These are phyloP conservation scores for Darevskia nairensis DNA, from an alignment of 2,797 vertebrate genomes.

Conservation along the genomic window DNA sequence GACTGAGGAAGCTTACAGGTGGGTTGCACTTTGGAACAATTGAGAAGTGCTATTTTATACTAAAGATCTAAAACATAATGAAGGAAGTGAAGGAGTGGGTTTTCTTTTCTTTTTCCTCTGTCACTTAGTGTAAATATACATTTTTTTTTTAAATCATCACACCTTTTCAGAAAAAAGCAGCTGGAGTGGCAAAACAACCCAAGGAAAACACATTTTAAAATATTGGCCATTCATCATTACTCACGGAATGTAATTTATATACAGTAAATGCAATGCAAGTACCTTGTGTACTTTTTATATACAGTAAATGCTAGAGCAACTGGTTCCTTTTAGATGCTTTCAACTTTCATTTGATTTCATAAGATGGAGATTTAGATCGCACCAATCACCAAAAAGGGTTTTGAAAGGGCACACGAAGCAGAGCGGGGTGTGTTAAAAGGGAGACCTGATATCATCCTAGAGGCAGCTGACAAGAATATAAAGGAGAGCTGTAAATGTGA, in stretches of 20 bases:
- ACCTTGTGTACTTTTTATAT: background rate
- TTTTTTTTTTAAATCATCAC: conserved; percentile 47
- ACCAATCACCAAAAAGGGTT: background rate
- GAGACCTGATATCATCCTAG: no score
- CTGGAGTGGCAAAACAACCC: conserved; percentile 45
- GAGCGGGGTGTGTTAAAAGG: background rate
- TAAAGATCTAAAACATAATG: conserved; percentile 30
- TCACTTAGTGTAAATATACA: conserved; percentile 48
- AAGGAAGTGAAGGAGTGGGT: conserved; percentile 13
- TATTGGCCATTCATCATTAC: background rate
- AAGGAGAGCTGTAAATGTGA: background rate
- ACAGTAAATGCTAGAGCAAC: background rate
- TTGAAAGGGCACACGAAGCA: background rate
- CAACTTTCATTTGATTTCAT: background rate
- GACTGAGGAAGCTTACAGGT: background rate
- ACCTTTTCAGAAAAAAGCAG: conserved; percentile 36
- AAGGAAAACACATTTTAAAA: background rate
- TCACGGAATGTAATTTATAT: background rate
- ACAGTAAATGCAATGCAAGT: background rate
- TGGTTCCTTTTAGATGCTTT: background rate
- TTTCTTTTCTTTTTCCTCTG: conserved; percentile 4
- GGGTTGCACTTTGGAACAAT: conserved; percentile 38
- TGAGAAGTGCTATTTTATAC: conserved; percentile 40
- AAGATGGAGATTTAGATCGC: background rate
- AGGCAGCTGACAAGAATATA: background rate